Conservation (phyloP, 2,113 vertebrate genomes). For the Tiliqua scincoides region DNA sequence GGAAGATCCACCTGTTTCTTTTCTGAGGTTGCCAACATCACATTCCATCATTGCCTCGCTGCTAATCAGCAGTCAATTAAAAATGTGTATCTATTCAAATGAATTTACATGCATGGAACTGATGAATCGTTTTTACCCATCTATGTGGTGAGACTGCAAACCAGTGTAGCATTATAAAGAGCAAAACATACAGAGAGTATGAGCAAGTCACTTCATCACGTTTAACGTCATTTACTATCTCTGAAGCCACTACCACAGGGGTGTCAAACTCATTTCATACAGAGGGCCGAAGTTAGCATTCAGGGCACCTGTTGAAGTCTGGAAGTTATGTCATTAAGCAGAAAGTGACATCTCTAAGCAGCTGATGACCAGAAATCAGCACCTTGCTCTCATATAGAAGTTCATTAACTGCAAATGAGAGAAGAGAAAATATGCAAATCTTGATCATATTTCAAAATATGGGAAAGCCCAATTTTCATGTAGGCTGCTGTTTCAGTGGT, state of each 20-base stretch:
- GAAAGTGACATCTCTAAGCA: no score
- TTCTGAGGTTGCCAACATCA: background rate
- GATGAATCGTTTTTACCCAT: background rate
- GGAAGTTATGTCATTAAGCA: no score
- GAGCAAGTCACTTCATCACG: slow-evolving; percentile 1
- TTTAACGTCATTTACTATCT: slow-evolving; percentile 35
- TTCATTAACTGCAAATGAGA: no score
- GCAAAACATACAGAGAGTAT: background rate
- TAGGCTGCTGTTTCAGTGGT: no score
- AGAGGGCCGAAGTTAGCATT: no score
- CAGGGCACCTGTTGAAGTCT: no score
- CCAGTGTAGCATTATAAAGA: background rate
- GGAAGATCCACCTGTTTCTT: background rate
- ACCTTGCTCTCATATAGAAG: no score
- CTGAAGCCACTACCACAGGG: slow-evolving; percentile 11
- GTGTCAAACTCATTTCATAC: no score
- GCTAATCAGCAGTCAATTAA: background rate
- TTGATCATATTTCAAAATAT: no score
- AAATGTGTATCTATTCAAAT: background rate
- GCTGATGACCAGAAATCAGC: no score
- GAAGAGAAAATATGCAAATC: no score
- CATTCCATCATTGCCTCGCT: background rate
- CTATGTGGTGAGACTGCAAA: background rate
- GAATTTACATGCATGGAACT: background rate
- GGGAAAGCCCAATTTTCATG: no score